phyloP scores from a whole-genome alignment of 2,113 vertebrate species.

The Petrocephalus zakoni region DNA sequence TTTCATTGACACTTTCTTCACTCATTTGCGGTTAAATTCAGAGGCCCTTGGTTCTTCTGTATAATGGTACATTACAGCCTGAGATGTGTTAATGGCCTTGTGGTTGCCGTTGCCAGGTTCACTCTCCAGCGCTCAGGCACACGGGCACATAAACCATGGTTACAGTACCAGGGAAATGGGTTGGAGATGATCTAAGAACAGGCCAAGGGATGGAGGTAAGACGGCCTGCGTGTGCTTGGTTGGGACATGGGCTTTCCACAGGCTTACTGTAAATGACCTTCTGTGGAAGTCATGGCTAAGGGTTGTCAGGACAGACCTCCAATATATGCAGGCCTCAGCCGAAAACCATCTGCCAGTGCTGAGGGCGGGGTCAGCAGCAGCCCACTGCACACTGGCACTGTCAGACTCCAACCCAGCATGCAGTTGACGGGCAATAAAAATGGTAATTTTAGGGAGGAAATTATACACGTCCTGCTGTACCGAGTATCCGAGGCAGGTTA shows the following conservation, averaged over 20 bases:
- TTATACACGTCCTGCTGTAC: background rate
- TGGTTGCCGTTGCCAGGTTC: background rate
- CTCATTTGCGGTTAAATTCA: background rate
- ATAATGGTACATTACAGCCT: background rate
- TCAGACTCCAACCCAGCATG: conserved; percentile 82
- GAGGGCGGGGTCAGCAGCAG: conserved; percentile 81
- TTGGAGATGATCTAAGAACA: background rate
- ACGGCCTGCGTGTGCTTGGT: background rate
- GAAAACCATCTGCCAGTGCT: conserved; percentile 74
- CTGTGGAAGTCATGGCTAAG: conserved; percentile 85
- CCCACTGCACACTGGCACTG: conserved; percentile 88
- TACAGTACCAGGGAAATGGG: too few relatives aligned
- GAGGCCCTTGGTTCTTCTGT: background rate
- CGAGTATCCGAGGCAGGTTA: background rate
- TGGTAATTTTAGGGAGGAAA: background rate
- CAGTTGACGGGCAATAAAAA: background rate
- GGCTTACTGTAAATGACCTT: background rate
- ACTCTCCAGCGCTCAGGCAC: background rate
- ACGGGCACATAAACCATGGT: background rate
- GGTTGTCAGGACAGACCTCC: conserved; percentile 90
- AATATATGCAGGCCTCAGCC: conserved; percentile 76
- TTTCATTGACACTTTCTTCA: background rate
- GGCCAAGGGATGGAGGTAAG: background rate
- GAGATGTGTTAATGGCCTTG: background rate
- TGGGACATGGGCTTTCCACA: background rate